These are phyloP conservation scores for Psilanteris sp. DNA, from an alignment of 1,140 invertebrate genomes.

Conservation along the genomic window DNA sequence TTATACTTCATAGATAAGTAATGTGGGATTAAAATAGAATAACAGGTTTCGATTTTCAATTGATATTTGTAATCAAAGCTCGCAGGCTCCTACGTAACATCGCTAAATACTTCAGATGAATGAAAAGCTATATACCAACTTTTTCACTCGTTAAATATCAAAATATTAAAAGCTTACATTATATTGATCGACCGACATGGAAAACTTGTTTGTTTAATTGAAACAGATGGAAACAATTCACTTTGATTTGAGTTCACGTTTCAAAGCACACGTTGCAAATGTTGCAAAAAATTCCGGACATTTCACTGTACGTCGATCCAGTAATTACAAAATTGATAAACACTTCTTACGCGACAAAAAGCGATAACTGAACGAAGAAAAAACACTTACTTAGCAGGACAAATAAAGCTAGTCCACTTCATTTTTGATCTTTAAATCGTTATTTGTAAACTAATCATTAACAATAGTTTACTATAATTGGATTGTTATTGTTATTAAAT, in stretches of 20 bases:
- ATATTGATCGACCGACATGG: constrained; percentile 1
- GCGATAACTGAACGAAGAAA: no score
- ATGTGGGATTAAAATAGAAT: no score
- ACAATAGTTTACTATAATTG: no score
- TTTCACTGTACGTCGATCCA: neutral
- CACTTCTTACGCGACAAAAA: neutral
- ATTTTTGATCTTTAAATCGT: no score
- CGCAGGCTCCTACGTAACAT: no score
- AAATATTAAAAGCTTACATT: constrained; percentile 13
- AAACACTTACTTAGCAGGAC: no score
- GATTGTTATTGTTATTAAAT: no score
- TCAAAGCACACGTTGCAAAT: neutral
- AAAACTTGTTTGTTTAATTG: constrained; percentile 13
- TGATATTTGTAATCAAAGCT: no score
- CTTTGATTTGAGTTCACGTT: neutral
- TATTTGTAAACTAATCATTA: no score
- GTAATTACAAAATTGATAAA: constrained; percentile 1
- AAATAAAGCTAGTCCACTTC: no score
- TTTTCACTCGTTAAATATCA: neutral
- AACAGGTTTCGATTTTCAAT: no score
- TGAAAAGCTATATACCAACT: neutral
- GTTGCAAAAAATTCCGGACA: neutral
- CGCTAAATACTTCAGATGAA: neutral
- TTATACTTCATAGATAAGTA: no score
- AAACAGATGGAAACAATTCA: constrained; percentile 12